A percentile compares a stretch with the other conserved stretches of the same genome.
Conservation (phyloP, 2,113 vertebrate genomes). For the Glareola pratincola region DNA sequence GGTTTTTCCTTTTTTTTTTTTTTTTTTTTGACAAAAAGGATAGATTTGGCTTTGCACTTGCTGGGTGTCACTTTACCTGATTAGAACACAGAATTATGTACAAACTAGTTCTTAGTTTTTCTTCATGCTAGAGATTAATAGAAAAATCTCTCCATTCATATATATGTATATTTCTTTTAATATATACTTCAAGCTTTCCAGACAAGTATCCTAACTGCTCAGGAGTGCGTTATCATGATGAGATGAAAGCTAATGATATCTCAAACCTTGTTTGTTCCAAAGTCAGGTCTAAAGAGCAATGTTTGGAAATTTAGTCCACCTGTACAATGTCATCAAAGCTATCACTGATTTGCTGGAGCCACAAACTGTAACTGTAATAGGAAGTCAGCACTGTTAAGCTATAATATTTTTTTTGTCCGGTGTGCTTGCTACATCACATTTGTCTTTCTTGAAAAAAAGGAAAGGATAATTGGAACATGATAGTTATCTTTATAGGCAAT, state of each 20-base stretch:
- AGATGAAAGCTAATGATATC: background rate
- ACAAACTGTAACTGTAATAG: background rate
- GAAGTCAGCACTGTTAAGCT: background rate
- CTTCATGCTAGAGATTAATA: background rate
- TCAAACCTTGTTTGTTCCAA: background rate
- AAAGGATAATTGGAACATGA: background rate
- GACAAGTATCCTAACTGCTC: background rate
- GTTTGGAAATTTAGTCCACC: background rate
- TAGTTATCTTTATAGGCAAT: background rate
- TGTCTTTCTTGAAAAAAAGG: background rate
- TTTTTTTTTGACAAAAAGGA: background rate
- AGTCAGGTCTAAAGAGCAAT: background rate
- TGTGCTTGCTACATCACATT: background rate
- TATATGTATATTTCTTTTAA: background rate
- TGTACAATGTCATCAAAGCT: background rate
- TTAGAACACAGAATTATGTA: background rate
- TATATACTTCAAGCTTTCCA: background rate
- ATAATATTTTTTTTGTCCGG: background rate
- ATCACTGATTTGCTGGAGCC: background rate
- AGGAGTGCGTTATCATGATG: background rate
- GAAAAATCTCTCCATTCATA: background rate
- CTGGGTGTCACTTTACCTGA: background rate
- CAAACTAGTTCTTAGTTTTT: background rate
- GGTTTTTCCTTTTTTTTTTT: too few relatives aligned
- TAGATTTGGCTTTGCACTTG: background rate